Evolutionary conservation across 2,888 invertebrate species (phyloP).

Genomic region (Nezara viridula): DNA sequence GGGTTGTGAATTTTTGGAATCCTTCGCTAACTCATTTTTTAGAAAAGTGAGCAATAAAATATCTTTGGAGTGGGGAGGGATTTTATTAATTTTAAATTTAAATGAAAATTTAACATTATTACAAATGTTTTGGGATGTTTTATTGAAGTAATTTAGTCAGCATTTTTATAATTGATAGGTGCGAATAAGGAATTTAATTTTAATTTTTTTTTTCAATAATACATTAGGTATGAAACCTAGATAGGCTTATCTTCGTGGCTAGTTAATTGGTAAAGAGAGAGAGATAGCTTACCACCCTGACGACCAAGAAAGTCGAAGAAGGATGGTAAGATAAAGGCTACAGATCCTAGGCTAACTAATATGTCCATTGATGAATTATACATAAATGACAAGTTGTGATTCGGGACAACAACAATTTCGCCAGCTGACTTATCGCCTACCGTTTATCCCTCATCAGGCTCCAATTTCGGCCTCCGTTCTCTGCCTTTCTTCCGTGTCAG

Average conservation of each 20-base stretch:
- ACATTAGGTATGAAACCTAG: no score
- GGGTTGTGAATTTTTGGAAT: no score
- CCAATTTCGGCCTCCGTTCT: background rate
- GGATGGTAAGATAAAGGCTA: background rate
- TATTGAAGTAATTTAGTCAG: no score
- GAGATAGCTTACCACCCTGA: background rate
- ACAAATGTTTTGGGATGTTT: no score
- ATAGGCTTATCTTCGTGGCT: background rate
- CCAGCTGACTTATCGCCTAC: slow-evolving; percentile 12
- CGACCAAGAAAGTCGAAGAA: background rate
- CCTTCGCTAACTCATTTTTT: no score
- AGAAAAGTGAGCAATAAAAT: no score
- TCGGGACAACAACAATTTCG: background rate
- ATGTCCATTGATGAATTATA: background rate
- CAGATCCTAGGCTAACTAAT: background rate
- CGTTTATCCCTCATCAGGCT: slow-evolving; percentile 30
- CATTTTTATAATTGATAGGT: no score
- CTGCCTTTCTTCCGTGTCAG: background rate
- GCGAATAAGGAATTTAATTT: no score
- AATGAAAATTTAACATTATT: no score
- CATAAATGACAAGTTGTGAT: slow-evolving; percentile 2
- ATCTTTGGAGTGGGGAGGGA: no score
- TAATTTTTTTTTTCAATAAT: no score
- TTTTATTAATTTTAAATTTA: no score
- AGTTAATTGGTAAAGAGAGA: background rate